A percentile compares a stretch with the other conserved stretches of the same genome.
phyloP scores from a whole-genome alignment of 2,797 vertebrate species.

The Neosilurus hyrtlii region DNA sequence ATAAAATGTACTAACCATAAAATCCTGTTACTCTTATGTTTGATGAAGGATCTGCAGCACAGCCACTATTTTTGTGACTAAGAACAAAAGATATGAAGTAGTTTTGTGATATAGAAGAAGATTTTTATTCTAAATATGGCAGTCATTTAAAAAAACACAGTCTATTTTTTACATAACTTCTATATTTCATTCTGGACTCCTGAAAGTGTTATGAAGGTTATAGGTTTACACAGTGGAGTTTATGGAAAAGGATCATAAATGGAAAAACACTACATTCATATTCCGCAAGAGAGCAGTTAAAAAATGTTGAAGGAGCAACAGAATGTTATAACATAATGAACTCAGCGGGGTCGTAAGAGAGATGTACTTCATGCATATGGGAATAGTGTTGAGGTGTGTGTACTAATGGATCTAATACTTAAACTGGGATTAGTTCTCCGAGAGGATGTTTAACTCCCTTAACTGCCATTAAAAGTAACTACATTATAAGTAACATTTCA shows the following conservation, averaged over 20 bases:
- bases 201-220: slow-evolving; percentile 1
- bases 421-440: not conserved
- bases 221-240: not conserved
- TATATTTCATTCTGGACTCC: slow-evolving; percentile 26
- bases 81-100: slow-evolving; percentile 21
- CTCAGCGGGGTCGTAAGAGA: not conserved
- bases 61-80: slow-evolving; percentile 39
- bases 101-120: slow-evolving; percentile 32
- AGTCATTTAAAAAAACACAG: not conserved
- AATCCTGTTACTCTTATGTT: slow-evolving; percentile 40
- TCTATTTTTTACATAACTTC: slow-evolving; percentile 26
- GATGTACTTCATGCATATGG: not conserved
- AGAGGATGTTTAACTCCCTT: not conserved
- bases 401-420: slow-evolving; percentile 15
- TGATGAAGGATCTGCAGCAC: slow-evolving; percentile 43
- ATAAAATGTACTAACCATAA: slow-evolving; percentile 29
- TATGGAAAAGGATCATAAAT: not conserved
- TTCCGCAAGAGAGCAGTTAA: not conserved
- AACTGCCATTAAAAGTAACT: not conserved
- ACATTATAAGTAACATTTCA: slow-evolving; percentile 6
- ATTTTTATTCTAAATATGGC: slow-evolving; percentile 35
- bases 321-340: not conserved
- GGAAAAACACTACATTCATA: slow-evolving; percentile 5
- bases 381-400: not conserved
- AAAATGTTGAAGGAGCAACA: not conserved